Evolutionary conservation across 1,140 invertebrate genomes (phyloP).

Genomic region (Sweltsa coloradensis): DNA sequence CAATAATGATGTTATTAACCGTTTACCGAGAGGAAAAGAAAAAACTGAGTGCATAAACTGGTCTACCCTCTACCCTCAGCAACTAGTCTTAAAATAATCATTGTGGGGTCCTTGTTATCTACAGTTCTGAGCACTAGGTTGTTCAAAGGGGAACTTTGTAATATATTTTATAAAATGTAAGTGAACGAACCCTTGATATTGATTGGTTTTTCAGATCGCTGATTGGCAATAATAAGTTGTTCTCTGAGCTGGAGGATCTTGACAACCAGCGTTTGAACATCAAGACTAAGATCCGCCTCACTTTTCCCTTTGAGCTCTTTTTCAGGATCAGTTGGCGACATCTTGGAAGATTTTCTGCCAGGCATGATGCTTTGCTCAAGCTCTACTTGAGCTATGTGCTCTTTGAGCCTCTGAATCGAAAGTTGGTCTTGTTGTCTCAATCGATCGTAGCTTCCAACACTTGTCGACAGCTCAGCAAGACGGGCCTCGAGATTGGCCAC

Average conservation of each 20-base stretch:
- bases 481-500: constrained; percentile 64
- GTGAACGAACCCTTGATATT: constrained; percentile 27
- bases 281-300: constrained; percentile 22
- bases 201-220: constrained; percentile 28
- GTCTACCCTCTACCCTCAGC: no score
- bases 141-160: no score
- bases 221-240: constrained; percentile 25
- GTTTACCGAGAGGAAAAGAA: no score
- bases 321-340: constrained; percentile 8
- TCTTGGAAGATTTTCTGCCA: constrained; percentile 21
- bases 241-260: constrained; percentile 27
- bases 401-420: constrained; percentile 57
- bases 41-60: no score
- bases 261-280: constrained; percentile 26
- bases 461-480: constrained; percentile 65
- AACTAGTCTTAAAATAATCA: no score
- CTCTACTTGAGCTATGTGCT: constrained; percentile 27
- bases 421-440: constrained; percentile 58
- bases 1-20: no score
- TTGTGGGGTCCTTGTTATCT: no score
- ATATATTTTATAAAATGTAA: no score
- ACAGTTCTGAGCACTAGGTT: no score
- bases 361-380: constrained; percentile 17
- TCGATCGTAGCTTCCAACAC: constrained; percentile 66
- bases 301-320: constrained; percentile 19